Base-by-base conservation (phyloP, 2,888 invertebrate species). In the Iphiclides podalirius region DNA sequence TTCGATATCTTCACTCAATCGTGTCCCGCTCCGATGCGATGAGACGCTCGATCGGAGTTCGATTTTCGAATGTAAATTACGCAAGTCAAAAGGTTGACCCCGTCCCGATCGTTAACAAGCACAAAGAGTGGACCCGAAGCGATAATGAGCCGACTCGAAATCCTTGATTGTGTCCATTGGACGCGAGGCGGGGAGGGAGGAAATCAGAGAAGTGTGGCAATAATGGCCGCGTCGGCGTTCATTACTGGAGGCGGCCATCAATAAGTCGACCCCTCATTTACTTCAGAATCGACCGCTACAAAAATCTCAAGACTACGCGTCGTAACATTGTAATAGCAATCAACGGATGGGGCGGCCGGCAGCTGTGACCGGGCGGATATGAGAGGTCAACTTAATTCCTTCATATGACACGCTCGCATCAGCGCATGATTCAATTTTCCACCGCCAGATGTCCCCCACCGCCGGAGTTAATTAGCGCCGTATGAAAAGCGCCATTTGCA, bases 351-450 rank as follows among this genome's bases (percentile, higher is more conserved):
- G n/a, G 40, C 45, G 45, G n/a, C n/a, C n/a, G 31, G 79, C 86
- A 86, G 84, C 84, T 85, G 87, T 78, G 63, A 59, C 58, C 72
- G 66, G 66, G 66, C 86, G 87, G 87, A 86, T 82, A 78, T 70
- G 72, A 76, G 76, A 82, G 87, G 87, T 87, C 87, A 87, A 70
- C 72, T 78, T 80, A 82, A 82, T 74, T 79, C 69, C 72, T 66
- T 75, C 79, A 76, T 79, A 79, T 78, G 80, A 61, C 66, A 64
- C 65, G 63, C 56, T 72, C 67, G 65, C 73, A 79, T 78, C 80
- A 82, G 71, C 36, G 77, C 81, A 74, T 87, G 87, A 87, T 84
- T 88, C 87, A 87, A 78, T 79, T 81, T 75, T 50, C 75, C 67
- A 70, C 70, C 75, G 83, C 82, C 88, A 88, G 87, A 87, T 88